Conservation (phyloP, 2,888 invertebrate genomes). For the Spodoptera exigua region DNA sequence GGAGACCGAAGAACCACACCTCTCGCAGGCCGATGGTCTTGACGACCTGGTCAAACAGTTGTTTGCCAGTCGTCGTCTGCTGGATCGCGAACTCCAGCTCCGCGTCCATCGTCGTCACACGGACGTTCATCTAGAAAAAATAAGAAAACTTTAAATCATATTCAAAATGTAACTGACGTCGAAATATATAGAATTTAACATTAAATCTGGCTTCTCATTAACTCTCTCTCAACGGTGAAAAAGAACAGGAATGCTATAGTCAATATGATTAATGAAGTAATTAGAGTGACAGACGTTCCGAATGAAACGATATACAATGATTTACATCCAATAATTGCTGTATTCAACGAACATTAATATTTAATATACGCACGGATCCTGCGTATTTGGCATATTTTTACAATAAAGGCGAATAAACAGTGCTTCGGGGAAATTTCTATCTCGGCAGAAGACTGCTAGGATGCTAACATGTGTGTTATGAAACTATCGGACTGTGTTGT, state of each 20-base stretch:
- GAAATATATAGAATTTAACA: not conserved
- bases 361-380: slow-evolving; percentile 20
- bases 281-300: slow-evolving; percentile 10
- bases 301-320: slow-evolving; percentile 10
- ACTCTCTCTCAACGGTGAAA: too few relatives aligned
- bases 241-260: not conserved
- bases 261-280: slow-evolving; percentile 6
- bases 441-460: slow-evolving; percentile 5
- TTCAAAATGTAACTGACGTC: not conserved
- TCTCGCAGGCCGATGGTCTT: slow-evolving; percentile 99
- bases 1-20: slow-evolving; percentile 99
- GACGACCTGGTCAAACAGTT: slow-evolving; percentile 99
- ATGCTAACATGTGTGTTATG: not conserved
- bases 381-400: slow-evolving; percentile 27
- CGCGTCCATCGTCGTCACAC: slow-evolving; percentile 99
- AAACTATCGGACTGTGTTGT: slow-evolving; percentile 2
- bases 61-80: slow-evolving; percentile 99
- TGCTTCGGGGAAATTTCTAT: slow-evolving; percentile 13
- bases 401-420: slow-evolving; percentile 5
- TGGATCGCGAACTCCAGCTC: slow-evolving; percentile 99
- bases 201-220: not conserved
- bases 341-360: slow-evolving; percentile 20
- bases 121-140: slow-evolving; percentile 97
- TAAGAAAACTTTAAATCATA: slow-evolving; percentile 7
- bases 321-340: slow-evolving; percentile 15